These are phyloP conservation scores for Enteromius mattozi DNA, from an alignment of 2,797 vertebrate species.

Conservation along the genomic window DNA sequence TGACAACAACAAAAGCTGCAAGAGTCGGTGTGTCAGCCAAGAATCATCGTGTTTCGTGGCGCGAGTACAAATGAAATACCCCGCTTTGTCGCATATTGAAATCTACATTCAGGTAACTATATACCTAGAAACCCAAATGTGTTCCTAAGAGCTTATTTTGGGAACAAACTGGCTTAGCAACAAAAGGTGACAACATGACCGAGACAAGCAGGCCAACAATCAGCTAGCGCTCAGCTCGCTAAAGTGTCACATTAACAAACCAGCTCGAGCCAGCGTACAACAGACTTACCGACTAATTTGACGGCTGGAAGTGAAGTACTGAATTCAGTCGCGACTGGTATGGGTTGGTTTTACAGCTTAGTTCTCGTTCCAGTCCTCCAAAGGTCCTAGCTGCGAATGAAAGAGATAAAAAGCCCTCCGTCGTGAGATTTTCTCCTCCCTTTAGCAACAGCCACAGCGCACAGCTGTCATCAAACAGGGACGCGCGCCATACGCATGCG, in stretches of 20 bases:
- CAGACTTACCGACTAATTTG: conserved; percentile 45
- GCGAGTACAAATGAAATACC: not conserved
- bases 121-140: not conserved
- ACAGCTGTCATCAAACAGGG: conserved; percentile 81
- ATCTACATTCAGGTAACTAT: not conserved
- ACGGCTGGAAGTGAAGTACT: conserved; percentile 5
- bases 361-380: conserved; percentile 15
- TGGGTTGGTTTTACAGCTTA: not conserved
- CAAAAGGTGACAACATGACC: conserved; percentile 40
- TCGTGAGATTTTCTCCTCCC: conserved; percentile 62
- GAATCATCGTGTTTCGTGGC: not conserved
- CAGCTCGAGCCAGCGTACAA: not conserved
- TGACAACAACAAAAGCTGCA: conserved; percentile 36
- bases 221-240: conserved; percentile 39
- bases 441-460: conserved; percentile 67
- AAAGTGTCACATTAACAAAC: conserved; percentile 41
- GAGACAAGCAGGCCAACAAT: conserved; percentile 44
- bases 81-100: not conserved
- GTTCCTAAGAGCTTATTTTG: not conserved
- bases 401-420: conserved; percentile 45
- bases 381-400: conserved; percentile 39
- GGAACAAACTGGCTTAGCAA: conserved; percentile 6
- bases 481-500: conserved; percentile 72
- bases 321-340: not conserved
- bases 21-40: conserved; percentile 7